Conservation (phyloP, 1,140 invertebrate genomes). For the Myzus persicae region DNA sequence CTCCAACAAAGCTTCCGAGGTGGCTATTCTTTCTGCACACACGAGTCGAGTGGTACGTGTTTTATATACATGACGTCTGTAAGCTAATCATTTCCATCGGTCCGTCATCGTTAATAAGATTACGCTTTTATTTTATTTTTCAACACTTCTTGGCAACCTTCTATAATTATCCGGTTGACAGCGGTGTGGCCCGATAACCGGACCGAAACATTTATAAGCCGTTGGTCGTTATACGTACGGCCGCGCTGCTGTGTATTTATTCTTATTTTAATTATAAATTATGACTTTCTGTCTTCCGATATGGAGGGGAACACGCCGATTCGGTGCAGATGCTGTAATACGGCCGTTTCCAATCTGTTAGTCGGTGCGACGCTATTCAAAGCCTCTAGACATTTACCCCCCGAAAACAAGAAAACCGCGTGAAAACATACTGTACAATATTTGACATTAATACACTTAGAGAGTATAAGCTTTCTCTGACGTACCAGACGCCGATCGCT, state of each 20-base stretch:
- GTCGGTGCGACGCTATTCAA: slow-evolving; percentile 36
- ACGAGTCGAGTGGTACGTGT: background rate
- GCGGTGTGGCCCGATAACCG: slow-evolving; percentile 33
- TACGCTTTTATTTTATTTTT: background rate
- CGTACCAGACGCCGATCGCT: background rate
- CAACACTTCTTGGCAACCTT: slow-evolving; percentile 34
- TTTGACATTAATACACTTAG: background rate
- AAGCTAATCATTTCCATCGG: slow-evolving; percentile 31
- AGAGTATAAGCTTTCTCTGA: background rate
- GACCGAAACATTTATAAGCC: slow-evolving; percentile 40
- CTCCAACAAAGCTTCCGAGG: background rate
- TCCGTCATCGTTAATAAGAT: slow-evolving; percentile 6
- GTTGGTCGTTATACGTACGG: slow-evolving; percentile 28
- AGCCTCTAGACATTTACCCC: background rate
- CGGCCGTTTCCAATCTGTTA: slow-evolving; percentile 33
- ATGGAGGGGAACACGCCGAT: slow-evolving; percentile 28
- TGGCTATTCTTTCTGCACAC: background rate
- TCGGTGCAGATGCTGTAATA: slow-evolving; percentile 32
- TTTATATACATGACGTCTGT: slow-evolving; percentile 35
- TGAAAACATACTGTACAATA: background rate
- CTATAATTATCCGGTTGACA: slow-evolving; percentile 57
- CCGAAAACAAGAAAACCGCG: background rate
- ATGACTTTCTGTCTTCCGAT: slow-evolving; percentile 24
- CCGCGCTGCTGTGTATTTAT: slow-evolving; percentile 21
- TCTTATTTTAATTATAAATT: slow-evolving; percentile 58